A percentile compares a stretch with the other conserved stretches of the same genome.
Evolutionary conservation across 1,140 invertebrate species (phyloP).

Genomic region (Solenopsis fugax): DNA sequence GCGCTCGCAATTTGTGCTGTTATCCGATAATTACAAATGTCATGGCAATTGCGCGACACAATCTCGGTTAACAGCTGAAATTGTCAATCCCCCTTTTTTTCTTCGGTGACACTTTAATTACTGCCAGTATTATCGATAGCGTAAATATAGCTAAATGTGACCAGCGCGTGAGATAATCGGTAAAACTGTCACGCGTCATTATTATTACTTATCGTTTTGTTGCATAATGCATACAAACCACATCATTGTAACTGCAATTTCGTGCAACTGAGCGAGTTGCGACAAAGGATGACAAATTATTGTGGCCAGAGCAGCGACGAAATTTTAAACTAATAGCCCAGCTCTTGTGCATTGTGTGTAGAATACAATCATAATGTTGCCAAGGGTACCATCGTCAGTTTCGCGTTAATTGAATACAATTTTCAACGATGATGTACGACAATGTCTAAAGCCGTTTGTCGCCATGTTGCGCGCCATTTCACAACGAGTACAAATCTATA

Average conservation of each 20-base stretch:
- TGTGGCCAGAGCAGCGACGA: constrained; percentile 17
- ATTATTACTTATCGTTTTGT: constrained; percentile 17
- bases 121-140: not conserved
- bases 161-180: not conserved
- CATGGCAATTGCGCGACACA: not conserved
- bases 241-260: not conserved
- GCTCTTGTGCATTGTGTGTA: constrained; percentile 29
- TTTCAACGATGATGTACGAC: constrained; percentile 28
- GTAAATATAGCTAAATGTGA: constrained; percentile 8
- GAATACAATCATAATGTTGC: constrained; percentile 14
- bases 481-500: not conserved
- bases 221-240: constrained; percentile 23
- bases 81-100: not conserved
- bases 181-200: constrained; percentile 3
- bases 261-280: not conserved
- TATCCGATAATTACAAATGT: not conserved
- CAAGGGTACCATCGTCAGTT: not conserved
- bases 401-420: constrained; percentile 43
- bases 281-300: constrained; percentile 59
- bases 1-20: not conserved
- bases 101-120: constrained; percentile 3
- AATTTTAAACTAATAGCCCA: constrained; percentile 61
- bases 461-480: not conserved
- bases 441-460: not conserved
- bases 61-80: not conserved